Evolutionary conservation across 2,113 vertebrate genomes (phyloP).

Genomic region (Anoura caudifer): DNA sequence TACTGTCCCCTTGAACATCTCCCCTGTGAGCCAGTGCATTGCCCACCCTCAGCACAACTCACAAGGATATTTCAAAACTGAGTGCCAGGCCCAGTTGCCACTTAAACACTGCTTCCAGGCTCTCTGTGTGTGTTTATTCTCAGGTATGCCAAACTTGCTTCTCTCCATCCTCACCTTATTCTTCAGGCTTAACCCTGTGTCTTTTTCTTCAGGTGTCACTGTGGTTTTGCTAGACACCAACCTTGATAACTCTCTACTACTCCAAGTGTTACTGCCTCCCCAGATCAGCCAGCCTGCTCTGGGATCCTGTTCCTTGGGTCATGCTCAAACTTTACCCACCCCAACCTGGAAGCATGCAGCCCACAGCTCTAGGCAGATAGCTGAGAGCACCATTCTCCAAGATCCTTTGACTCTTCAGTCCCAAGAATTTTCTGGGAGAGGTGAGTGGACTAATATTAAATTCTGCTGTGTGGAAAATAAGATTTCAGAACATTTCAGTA

Average conservation of each 20-base stretch:
- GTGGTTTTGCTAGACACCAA: background rate
- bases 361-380: background rate
- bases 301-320: background rate
- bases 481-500: background rate
- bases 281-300: background rate
- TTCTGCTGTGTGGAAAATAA: background rate
- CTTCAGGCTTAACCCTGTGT: background rate
- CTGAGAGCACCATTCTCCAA: background rate
- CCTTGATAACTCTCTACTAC: background rate
- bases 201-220: background rate
- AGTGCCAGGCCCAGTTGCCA: fast-evolving
- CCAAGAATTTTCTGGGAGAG: background rate
- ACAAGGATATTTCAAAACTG: background rate
- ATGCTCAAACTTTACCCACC: background rate
- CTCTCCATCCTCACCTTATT: background rate
- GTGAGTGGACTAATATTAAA: background rate
- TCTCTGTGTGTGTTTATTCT: background rate
- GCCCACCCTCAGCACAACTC: background rate
- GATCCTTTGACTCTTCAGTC: background rate
- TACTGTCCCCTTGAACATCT: background rate
- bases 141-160: background rate
- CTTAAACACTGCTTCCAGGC: background rate
- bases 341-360: background rate
- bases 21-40: background rate
- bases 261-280: background rate